Conservation (phyloP, 2,113 vertebrate species). For the Marmota monax region DNA sequence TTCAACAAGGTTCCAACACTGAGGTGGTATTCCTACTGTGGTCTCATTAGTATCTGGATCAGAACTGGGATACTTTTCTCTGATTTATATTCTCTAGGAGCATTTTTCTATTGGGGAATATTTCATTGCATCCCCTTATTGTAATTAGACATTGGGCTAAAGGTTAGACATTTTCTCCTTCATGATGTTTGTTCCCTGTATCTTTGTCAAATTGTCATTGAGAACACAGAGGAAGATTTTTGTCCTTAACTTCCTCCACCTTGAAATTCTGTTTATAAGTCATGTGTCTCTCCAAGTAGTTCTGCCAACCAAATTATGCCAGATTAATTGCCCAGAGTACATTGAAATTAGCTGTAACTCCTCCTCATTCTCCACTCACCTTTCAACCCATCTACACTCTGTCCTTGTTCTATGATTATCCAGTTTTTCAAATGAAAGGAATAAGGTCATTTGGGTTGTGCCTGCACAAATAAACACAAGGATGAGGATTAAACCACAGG, state of each 20-base stretch:
- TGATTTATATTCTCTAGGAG: conserved; percentile 80
- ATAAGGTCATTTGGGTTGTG: conserved; percentile 26
- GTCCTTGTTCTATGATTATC: neutral
- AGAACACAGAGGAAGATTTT: conserved; percentile 20
- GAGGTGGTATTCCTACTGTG: conserved; percentile 69
- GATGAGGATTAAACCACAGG: neutral
- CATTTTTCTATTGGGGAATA: conserved; percentile 77
- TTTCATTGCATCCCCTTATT: conserved; percentile 74
- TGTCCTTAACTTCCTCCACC: conserved; percentile 36
- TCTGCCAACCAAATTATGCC: conserved; percentile 70
- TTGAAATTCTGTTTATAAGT: conserved; percentile 57
- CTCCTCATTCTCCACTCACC: conserved; percentile 36
- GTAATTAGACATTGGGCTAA: conserved; percentile 71
- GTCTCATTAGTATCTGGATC: conserved; percentile 80
- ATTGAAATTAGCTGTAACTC: conserved; percentile 55
- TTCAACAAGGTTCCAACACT: conserved; percentile 77
- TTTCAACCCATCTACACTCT: conserved; percentile 41
- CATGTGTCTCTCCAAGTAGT: neutral
- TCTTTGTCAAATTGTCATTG: conserved; percentile 68
- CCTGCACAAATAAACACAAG: conserved; percentile 54
- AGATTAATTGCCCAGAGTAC: conserved; percentile 70
- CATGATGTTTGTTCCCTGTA: conserved; percentile 46
- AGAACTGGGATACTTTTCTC: conserved; percentile 78
- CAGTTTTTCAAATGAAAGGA: conserved; percentile 40
- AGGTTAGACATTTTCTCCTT: conserved; percentile 62